Percentiles rank a stretch among this genome's conserved stretches.
These are phyloP conservation scores for Empidonax alnorum DNA, from an alignment of 2,113 vertebrate genomes.

Conservation along the genomic window DNA sequence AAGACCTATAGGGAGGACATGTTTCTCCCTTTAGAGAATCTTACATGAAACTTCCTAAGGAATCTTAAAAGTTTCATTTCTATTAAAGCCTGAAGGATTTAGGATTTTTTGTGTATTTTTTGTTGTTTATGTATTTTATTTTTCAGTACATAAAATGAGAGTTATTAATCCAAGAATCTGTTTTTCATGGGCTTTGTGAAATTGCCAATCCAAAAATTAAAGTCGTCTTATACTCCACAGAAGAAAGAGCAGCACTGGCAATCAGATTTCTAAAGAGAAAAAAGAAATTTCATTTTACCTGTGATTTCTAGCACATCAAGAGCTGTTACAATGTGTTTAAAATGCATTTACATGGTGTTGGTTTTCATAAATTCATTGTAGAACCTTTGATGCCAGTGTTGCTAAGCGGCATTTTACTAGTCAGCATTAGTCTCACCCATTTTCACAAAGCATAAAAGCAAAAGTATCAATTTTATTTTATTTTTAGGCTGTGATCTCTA, in stretches of 20 bases:
- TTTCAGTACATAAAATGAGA: neutral
- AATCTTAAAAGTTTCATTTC: neutral
- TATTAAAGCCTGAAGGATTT: neutral
- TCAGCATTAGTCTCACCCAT: neutral
- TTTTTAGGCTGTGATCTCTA: neutral
- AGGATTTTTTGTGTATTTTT: no score
- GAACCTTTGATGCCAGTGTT: neutral
- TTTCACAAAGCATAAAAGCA: neutral
- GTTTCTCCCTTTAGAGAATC: neutral
- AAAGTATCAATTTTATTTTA: neutral
- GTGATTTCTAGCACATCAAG: neutral
- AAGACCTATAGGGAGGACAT: slow-evolving; percentile 2
- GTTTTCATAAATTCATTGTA: neutral
- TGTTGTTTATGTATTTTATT: neutral
- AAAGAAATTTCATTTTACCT: neutral
- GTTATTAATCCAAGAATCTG: neutral
- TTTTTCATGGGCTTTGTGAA: neutral
- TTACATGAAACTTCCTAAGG: neutral
- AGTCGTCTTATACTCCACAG: neutral
- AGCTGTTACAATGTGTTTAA: neutral
- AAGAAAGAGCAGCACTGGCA: neutral
- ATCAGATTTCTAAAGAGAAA: neutral
- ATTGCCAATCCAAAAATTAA: neutral
- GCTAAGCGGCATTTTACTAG: neutral
- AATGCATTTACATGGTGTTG: neutral